Evolutionary conservation across 23 tunicate genomes (phyloP), one percentile per base, ranked within the genome.

Genomic region (Trididemnum miniatum): DNA sequence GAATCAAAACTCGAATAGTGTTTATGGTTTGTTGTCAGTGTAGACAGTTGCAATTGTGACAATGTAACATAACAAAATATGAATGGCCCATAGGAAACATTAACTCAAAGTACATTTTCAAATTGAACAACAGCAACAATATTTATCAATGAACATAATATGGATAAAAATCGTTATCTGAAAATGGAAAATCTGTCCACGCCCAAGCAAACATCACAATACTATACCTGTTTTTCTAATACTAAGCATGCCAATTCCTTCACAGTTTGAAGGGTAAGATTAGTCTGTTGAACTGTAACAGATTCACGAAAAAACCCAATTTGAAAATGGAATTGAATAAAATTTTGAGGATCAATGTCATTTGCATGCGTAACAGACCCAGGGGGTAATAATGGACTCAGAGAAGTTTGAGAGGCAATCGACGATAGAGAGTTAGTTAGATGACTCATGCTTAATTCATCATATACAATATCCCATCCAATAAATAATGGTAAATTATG

Each of bases 311-410:
- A 85, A 27, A 93, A 72, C 27, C 98, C 98, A 50, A 93, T 65
- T 88, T 93, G 98, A 76, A 93, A 93, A 65, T 82, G 77, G 36
- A 93, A 88, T 34, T 92, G 89, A 20, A 92, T 73, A 73, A 37
- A 39, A 22, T n/a, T 9, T 37, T 5, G 59, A 37, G 57, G 20
- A n/a, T 38, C 59, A 2, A 38, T 27, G 2, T 73, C 79, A 38
- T 40, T 40, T 25, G 38, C 24, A 22, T 37, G 79, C 9, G 12
- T 27, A 37, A 27, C 57, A 37, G 79, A 73, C 1, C 31, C 32
- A n/a, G 28, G 31, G 38, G 59, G 30, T 39, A 26, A 73, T 39
- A 40, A 24, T 2, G 79, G 59, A 39, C 29, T 62, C 25, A 38
- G 5, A 5, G 38, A 31, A 67, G 20, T 4, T 5, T 2, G n/a